phyloP scores from a whole-genome alignment of 1,140 invertebrate species.

The Periplaneta americana region DNA sequence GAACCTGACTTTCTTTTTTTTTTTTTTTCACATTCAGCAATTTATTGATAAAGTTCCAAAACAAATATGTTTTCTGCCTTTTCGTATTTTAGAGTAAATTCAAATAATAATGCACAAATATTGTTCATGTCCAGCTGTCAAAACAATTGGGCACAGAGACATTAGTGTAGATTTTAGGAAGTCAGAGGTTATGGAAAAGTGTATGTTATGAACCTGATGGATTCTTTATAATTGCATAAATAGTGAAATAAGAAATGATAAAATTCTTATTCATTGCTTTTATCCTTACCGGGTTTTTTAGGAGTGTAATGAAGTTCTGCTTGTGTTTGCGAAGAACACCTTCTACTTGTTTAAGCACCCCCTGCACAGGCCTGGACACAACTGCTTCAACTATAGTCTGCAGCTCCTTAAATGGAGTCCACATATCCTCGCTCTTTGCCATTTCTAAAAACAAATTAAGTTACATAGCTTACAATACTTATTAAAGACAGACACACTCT shows the following conservation, averaged over 20 bases:
- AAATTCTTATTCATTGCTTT: too few species aligned
- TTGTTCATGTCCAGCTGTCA: too few species aligned
- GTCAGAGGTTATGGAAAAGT: too few species aligned
- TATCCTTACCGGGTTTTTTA: constrained; percentile 81
- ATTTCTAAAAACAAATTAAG: not conserved
- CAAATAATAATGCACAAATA: too few species aligned
- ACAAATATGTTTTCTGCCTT: too few species aligned
- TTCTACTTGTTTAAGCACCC: constrained; percentile 71
- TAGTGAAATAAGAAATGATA: constrained; percentile 2
- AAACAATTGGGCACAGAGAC: too few species aligned
- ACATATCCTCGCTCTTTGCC: constrained; percentile 66
- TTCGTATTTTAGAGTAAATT: too few species aligned
- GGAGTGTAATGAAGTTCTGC: constrained; percentile 79
- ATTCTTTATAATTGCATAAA: constrained; percentile 7
- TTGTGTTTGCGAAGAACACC: constrained; percentile 71
- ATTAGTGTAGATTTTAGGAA: too few species aligned
- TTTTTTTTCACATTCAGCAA: too few species aligned
- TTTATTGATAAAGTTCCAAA: too few species aligned
- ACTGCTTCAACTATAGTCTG: constrained; percentile 65
- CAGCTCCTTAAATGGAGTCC: constrained; percentile 82
- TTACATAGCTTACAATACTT: too few species aligned
- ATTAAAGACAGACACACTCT: too few species aligned
- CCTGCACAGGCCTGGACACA: constrained; percentile 54
- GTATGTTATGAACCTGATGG: not conserved
- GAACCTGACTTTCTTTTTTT: not conserved